These are phyloP conservation scores for Drosophila algonquin DNA, from an alignment of 2,888 invertebrate species.

Conservation along the genomic window DNA sequence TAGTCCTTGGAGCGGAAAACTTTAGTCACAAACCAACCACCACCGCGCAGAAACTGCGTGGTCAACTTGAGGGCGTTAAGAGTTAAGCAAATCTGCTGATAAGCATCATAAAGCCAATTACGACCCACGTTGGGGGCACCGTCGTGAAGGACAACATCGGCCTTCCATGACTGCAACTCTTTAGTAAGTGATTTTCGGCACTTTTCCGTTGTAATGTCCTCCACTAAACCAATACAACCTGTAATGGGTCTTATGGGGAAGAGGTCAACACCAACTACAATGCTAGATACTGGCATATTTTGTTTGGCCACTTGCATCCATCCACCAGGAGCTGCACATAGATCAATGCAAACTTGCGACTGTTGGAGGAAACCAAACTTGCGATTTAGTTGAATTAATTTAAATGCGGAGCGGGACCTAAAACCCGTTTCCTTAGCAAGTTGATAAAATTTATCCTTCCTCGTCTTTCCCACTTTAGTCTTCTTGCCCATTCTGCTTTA, in stretches of 20 bases:
- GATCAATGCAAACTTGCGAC: conserved; percentile 97
- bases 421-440: conserved; percentile 99
- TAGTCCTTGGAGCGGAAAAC: conserved; percentile 99
- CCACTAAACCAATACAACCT: conserved; percentile 94
- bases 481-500: conserved; percentile 93
- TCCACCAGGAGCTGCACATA: conserved; percentile 99
- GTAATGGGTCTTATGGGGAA: conserved; percentile 96
- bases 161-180: conserved; percentile 97
- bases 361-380: conserved; percentile 98
- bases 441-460: conserved; percentile 99
- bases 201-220: conserved; percentile 98
- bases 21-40: conserved; percentile 99
- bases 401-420: conserved; percentile 99
- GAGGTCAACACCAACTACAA: conserved; percentile 97
- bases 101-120: conserved; percentile 99
- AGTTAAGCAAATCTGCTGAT: conserved; percentile 95
- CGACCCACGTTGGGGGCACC: conserved; percentile 99
- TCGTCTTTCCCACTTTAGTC: conserved; percentile 97
- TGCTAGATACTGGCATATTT: conserved; percentile 98
- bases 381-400: conserved; percentile 98
- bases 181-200: conserved; percentile 91
- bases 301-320: conserved; percentile 99
- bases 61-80: conserved; percentile 97
- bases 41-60: conserved; percentile 93
- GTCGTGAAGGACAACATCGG: conserved; percentile 97